Base-by-base conservation (phyloP, 1,140 invertebrate genomes). In the Papilio polytes region DNA sequence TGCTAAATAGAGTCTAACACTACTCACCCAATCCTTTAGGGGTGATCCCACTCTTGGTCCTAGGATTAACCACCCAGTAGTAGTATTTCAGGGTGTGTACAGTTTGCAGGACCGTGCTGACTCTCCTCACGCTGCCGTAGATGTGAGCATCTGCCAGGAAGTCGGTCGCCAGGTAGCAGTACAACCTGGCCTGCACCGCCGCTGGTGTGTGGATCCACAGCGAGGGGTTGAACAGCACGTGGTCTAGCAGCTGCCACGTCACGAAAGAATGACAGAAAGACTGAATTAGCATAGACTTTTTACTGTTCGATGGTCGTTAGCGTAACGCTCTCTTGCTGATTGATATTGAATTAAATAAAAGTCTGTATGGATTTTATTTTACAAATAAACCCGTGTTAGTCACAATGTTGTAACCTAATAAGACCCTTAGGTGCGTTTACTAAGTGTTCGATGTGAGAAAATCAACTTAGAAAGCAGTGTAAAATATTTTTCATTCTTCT, bases 31-130 rank as follows among this genome's bases (percentile, higher is more conserved):
- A 94, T 90, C 98, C 98, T 94, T 99, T 99, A 6, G 98, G 98
- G 53, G 97, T 97, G 86, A 99, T 99, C 48, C 98, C 98, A 95
- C 98, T 99, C 92, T 99, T 98, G 53, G 98, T 96, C 85, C 98
- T 96, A 1, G 99, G 99, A 96, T 99, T 99, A 3, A 98, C 97
- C 18, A 99, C 98, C 99, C 99, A 99, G 93, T 99, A 99, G 95
- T 99, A 99, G 92, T 99, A 99, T 95, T 99, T 99, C 46, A 99
- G 96, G 0, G 99, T 99, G 92, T 99, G 99, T 83, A 99, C 98
- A 0, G 99, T 99, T 95, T 99, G 99, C 10, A 99, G 96, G 0
- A 99, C 99, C 1, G 99, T 99, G 86, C 98, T 99, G 66, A 99
- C 98, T 77, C 99, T 96, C 56, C 99, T 96, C 22, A 99, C 99